These are phyloP conservation scores for Tridacna crocea DNA, from an alignment of 2,888 invertebrate genomes.

Conservation along the genomic window DNA sequence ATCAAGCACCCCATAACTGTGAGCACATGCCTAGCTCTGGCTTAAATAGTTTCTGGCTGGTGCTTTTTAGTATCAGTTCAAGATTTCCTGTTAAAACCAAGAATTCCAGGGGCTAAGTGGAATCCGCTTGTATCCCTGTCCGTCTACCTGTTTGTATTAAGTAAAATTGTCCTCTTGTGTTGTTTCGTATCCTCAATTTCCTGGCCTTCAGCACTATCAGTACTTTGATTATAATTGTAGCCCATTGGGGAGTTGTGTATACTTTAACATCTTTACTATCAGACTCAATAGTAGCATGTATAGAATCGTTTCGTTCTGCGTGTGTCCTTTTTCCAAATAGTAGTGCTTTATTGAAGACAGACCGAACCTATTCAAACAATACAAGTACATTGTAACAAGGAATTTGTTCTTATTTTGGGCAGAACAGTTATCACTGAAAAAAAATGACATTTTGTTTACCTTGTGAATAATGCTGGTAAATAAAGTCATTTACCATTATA, in stretches of 20 bases:
- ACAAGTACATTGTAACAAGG: constrained; percentile 44
- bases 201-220: no score
- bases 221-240: constrained; percentile 21
- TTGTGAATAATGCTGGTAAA: constrained; percentile 9
- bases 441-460: constrained; percentile 41
- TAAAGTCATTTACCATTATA: constrained; percentile 33
- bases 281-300: constrained; percentile 14
- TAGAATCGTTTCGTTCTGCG: constrained; percentile 17
- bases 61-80: no score
- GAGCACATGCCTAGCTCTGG: no score
- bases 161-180: no score
- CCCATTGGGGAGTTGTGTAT: constrained; percentile 28
- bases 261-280: constrained; percentile 2
- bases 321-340: constrained; percentile 42
- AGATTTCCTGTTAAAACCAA: no score
- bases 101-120: no score
- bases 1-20: no score
- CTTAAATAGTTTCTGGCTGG: no score
- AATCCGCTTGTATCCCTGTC: no score
- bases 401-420: constrained; percentile 43
- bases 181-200: no score
- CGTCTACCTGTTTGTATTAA: no score
- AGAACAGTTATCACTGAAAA: constrained; percentile 43
- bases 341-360: constrained; percentile 27
- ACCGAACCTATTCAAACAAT: constrained; percentile 32